Percentiles rank a stretch among this genome's conserved stretches.
These are phyloP conservation scores for Sebastes minor DNA, from an alignment of 2,797 vertebrate species.

Conservation along the genomic window DNA sequence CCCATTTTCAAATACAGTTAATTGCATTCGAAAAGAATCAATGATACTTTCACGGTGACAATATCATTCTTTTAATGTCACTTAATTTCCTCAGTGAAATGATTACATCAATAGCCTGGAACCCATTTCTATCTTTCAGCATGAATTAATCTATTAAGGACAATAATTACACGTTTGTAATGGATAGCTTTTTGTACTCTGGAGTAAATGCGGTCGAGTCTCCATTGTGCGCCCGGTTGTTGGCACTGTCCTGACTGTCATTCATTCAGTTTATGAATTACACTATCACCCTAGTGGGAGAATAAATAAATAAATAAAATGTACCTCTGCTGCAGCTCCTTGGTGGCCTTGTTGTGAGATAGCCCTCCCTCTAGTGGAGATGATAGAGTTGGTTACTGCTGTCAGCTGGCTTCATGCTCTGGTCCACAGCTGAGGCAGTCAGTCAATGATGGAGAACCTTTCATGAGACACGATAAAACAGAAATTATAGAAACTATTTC, in stretches of 20 bases:
- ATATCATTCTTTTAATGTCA: constrained; percentile 81
- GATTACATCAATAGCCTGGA: constrained; percentile 78
- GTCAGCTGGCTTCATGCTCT: constrained; percentile 44
- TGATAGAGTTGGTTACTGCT: constrained; percentile 55
- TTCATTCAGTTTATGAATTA: constrained; percentile 76
- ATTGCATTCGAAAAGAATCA: constrained; percentile 81
- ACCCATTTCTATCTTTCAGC: constrained; percentile 78
- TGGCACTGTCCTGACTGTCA: constrained; percentile 71
- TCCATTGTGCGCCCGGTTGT: constrained; percentile 62
- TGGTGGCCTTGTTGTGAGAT: constrained; percentile 77
- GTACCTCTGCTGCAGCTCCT: constrained; percentile 55
- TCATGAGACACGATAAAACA: neutral
- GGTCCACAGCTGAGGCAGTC: constrained; percentile 48
- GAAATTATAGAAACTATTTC: neutral
- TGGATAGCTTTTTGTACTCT: constrained; percentile 67
- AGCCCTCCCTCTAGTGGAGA: constrained; percentile 86
- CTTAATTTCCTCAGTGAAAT: constrained; percentile 79
- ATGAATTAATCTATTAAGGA: constrained; percentile 80
- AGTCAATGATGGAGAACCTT: constrained; percentile 30
- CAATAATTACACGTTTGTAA: constrained; percentile 79
- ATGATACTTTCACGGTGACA: constrained; percentile 78
- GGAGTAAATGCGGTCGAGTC: constrained; percentile 48
- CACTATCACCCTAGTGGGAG: constrained; percentile 39
- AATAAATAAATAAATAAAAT: constrained; percentile 54
- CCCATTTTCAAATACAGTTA: constrained; percentile 79